Evolutionary conservation across 2,888 invertebrate species (phyloP), one percentile per base, ranked within the genome.

Genomic region (Drosophila anomalipes): DNA sequence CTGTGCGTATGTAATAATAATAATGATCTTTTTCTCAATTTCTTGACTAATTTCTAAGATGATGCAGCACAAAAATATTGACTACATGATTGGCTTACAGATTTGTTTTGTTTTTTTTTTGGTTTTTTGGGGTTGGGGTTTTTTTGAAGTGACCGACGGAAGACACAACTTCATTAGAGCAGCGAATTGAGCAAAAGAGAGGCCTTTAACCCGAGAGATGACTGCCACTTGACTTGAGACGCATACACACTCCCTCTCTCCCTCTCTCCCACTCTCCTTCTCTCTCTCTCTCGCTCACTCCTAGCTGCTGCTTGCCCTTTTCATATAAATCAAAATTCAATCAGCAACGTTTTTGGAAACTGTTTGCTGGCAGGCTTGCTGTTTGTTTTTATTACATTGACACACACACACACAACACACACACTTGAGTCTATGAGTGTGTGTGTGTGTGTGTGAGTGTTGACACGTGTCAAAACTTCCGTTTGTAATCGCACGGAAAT

Each of bases 391-490:
- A 89, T 86, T 82, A 64, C 86, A 81, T 77, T 86, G 87, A 79
- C 87, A 87, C 67, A 71, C 53, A 72, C 69, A 54, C 30, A 70
- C 65, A 28, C 28, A 28, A 26, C 26, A 26, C 26, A 26, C 54
- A 59, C 65, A 70, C 64, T 65, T 69, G 59, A 63, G 41, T 28
- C n/a, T 22, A 30, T 39, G 28, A 54, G 30, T 56, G 51, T 35
- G 56, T 53, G 30, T 62, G 68, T 35, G 57, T 57, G 41, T 65
- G 33, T 60, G 68, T 72, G 75, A 83, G 83, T 81, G 91, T 79
- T 90, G 92, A 91, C 92, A 92, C 92, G 92, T 92, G 92, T 91
- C 92, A 88, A 90, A 91, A 91, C 91, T 92, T 92, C 91, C 92
- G 91, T 75, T 90, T 88, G 86, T 78, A 87, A 87, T 89, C 84